Percentiles rank a stretch among this genome's conserved stretches.
phyloP scores from a whole-genome alignment of 1,140 invertebrate genomes.

The Leptopilina clavipes region DNA sequence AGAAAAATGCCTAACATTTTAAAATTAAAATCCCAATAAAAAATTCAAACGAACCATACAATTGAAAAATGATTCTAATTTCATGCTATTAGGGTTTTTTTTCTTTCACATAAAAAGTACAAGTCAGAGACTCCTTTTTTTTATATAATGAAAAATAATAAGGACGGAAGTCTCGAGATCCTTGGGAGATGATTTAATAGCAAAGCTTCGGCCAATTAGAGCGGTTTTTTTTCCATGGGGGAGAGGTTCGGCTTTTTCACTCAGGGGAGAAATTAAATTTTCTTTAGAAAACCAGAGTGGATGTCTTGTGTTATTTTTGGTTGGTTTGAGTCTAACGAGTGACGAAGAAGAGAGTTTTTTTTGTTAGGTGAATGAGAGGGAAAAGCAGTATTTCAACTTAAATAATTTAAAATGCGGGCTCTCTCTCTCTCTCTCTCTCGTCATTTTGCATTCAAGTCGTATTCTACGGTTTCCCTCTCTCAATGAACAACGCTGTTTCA shows the following conservation, averaged over 20 bases:
- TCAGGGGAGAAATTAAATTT: conserved; percentile 63
- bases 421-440: conserved; percentile 46
- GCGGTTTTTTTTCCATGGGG: conserved; percentile 3
- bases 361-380: neutral
- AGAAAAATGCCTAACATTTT: no score
- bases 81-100: neutral
- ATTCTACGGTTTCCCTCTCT: conserved; percentile 42
- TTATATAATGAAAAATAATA: neutral
- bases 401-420: conserved; percentile 61
- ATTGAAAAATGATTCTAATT: neutral
- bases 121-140: neutral
- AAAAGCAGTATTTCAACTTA: conserved; percentile 50
- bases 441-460: conserved; percentile 54
- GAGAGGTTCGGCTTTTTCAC: conserved; percentile 34
- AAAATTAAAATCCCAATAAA: no score
- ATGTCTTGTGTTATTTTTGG: conserved; percentile 42
- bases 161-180: neutral
- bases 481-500: conserved; percentile 7
- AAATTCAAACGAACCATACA: no score
- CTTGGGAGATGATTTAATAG: conserved; percentile 22
- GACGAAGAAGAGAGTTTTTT: neutral
- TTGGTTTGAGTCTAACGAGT: conserved; percentile 36
- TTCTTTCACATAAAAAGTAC: neutral
- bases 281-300: conserved; percentile 46
- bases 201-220: conserved; percentile 11